phyloP scores from a whole-genome alignment of 2,888 invertebrate species.

The Apamea epomidion region DNA sequence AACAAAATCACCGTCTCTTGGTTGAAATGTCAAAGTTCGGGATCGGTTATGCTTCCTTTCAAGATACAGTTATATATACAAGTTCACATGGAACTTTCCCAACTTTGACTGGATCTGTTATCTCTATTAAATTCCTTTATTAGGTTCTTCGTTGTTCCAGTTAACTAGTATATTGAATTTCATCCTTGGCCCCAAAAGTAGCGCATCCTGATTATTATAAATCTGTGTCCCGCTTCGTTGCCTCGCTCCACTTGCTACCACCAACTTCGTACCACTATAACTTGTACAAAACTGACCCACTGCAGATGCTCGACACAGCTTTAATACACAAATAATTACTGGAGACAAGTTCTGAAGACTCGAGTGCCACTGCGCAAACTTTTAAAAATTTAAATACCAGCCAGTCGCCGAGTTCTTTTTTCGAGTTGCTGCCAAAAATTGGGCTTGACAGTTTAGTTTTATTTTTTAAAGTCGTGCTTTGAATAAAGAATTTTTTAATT shows the following conservation, averaged over 20 bases:
- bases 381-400: slow-evolving; percentile 58
- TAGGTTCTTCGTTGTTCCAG: neutral
- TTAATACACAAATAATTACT: slow-evolving; percentile 77
- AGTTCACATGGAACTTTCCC: no score
- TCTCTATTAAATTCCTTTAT: neutral
- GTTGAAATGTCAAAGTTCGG: slow-evolving; percentile 15
- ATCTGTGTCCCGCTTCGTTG: slow-evolving; percentile 38
- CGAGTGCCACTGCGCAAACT: slow-evolving; percentile 53
- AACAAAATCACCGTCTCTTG: slow-evolving; percentile 20
- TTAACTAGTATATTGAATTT: neutral
- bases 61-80: neutral
- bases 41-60: neutral
- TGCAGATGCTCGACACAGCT: slow-evolving; percentile 69
- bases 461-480: slow-evolving; percentile 36
- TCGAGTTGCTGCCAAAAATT: slow-evolving; percentile 51
- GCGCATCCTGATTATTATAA: slow-evolving; percentile 51
- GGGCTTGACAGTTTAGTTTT: slow-evolving; percentile 52
- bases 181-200: slow-evolving; percentile 2
- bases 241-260: slow-evolving; percentile 62
- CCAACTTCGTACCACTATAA: slow-evolving; percentile 68
- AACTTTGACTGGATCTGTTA: neutral
- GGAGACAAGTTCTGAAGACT: slow-evolving; percentile 67
- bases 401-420: slow-evolving; percentile 45
- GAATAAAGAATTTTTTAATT: slow-evolving; percentile 59
- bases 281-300: slow-evolving; percentile 72